These are phyloP conservation scores for Syrphus vitripennis DNA, from an alignment of 2,888 invertebrate genomes.

Conservation along the genomic window DNA sequence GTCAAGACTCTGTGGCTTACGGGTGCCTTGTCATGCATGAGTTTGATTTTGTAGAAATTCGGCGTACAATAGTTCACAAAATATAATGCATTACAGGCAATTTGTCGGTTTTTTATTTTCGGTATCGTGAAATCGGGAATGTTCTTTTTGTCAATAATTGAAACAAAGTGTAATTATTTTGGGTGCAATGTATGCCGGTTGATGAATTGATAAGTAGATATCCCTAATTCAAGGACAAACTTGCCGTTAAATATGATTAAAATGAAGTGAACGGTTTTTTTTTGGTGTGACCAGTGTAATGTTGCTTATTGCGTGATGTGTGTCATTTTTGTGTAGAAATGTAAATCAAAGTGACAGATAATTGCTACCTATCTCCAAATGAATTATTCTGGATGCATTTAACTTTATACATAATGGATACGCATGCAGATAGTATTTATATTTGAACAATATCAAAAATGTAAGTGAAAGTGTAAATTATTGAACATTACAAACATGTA, in stretches of 20 bases:
- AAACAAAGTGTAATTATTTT: conserved; percentile 14
- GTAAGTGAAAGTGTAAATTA: background rate
- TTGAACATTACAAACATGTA: background rate
- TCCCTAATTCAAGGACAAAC: conserved; percentile 48
- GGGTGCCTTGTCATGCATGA: conserved; percentile 69
- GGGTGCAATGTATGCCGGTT: conserved; percentile 22
- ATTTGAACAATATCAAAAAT: background rate
- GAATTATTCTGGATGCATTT: conserved; percentile 40
- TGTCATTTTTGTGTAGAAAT: conserved; percentile 19
- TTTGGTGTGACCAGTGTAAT: background rate
- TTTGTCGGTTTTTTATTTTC: background rate
- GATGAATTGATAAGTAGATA: conserved; percentile 35
- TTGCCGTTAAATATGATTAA: conserved; percentile 40
- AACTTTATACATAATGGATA: conserved; percentile 52
- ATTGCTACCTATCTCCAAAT: conserved; percentile 20
- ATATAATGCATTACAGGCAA: background rate
- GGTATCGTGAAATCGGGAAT: background rate
- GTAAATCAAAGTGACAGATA: conserved; percentile 5
- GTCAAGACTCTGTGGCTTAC: conserved; percentile 77
- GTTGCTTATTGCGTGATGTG: conserved; percentile 12
- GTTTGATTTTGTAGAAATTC: conserved; percentile 11
- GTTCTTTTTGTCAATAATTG: background rate
- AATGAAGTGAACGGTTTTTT: background rate
- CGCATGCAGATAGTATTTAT: background rate
- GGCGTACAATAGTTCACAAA: background rate